Evolutionary conservation across 2,888 invertebrate species (phyloP).

Genomic region (Tipula lateralis): DNA sequence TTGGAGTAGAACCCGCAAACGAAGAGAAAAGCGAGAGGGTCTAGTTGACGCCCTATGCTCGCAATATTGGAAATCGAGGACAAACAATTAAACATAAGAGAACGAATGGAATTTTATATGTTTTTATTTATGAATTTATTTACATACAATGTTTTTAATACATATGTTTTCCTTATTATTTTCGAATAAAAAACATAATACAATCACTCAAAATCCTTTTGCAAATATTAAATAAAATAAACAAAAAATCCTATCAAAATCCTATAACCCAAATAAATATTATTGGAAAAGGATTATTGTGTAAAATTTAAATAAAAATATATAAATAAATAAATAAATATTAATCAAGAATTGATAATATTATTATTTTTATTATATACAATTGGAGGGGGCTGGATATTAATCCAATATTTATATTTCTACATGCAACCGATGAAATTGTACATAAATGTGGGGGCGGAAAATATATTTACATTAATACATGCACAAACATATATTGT

Average conservation of each 20-base stretch:
- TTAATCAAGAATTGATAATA: not conserved
- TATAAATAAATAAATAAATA: not conserved
- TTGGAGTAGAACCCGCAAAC: too few relatives aligned
- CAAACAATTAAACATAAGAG: too few relatives aligned
- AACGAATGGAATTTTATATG: too few relatives aligned
- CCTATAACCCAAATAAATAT: not conserved
- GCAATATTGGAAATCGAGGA: too few relatives aligned
- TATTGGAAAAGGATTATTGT: not conserved
- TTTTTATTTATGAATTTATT: too few relatives aligned
- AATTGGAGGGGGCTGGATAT: not conserved
- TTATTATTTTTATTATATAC: not conserved
- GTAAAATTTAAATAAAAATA: not conserved
- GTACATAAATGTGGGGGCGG: too few relatives aligned
- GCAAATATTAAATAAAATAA: not conserved
- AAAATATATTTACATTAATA: too few relatives aligned
- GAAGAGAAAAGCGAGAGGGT: too few relatives aligned
- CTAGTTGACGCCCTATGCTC: too few relatives aligned
- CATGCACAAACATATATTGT: too few relatives aligned
- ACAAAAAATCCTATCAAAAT: not conserved
- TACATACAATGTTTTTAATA: too few relatives aligned
- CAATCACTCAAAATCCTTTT: not conserved
- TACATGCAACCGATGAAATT: not conserved
- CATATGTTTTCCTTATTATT: not conserved
- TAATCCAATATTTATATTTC: not conserved
- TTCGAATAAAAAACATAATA: not conserved